A percentile compares a stretch with the other conserved stretches of the same genome.
Conservation (phyloP, 92 coral and sea anemone species). For the Paramuricea clavata region DNA sequence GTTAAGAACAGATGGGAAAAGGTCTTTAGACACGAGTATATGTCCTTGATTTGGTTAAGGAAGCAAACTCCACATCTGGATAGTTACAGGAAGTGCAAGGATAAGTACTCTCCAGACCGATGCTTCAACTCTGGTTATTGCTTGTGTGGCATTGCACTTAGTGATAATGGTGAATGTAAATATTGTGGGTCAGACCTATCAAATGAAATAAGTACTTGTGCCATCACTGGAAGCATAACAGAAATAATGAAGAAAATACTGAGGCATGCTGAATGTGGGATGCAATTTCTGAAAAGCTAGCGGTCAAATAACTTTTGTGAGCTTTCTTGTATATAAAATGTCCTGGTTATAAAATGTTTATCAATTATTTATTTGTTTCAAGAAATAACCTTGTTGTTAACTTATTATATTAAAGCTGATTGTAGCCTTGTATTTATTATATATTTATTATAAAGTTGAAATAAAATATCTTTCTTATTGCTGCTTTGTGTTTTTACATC, state of each 20-base stretch:
- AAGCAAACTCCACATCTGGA: constrained; percentile 47
- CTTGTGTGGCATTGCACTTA: constrained; percentile 39
- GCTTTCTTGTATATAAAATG: no score
- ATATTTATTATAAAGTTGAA: no score
- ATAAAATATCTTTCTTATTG: no score
- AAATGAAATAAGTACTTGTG: constrained; percentile 60
- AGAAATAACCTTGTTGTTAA: no score
- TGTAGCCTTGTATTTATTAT: no score
- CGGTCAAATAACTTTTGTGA: no score
- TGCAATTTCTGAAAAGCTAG: no score
- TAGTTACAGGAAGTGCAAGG: constrained; percentile 63
- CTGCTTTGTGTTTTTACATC: no score
- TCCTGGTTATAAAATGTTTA: no score
- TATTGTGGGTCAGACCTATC: constrained; percentile 49
- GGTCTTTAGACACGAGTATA: constrained; percentile 76
- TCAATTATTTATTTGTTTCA: no score
- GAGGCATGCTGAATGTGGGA: constrained; percentile 58
- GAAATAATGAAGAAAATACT: constrained; percentile 50
- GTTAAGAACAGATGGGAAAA: constrained; percentile 72
- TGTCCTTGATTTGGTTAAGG: constrained; percentile 61
- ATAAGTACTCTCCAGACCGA: constrained; percentile 56
- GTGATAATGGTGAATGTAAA: constrained; percentile 35
- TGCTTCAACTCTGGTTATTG: no score
- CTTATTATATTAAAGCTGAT: no score
- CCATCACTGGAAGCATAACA: constrained; percentile 63